Evolutionary conservation across 1,140 invertebrate genomes (phyloP).

Genomic region (Neotoxoptera formosana): DNA sequence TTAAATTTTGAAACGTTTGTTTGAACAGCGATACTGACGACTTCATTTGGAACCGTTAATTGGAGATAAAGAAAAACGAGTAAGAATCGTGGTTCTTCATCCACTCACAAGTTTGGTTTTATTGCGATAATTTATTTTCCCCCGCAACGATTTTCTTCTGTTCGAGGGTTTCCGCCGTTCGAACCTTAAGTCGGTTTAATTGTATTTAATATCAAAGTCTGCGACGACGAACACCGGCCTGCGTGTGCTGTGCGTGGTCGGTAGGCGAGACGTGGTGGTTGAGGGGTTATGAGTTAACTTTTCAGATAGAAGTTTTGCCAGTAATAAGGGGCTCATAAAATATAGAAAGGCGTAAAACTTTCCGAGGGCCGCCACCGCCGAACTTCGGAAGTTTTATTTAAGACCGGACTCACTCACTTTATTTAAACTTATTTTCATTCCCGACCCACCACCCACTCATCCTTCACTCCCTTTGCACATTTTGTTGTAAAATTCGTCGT

Average conservation of each 20-base stretch:
- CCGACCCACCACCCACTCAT: neutral
- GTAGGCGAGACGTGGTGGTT: neutral
- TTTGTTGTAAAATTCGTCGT: constrained; percentile 51
- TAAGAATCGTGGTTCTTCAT: neutral
- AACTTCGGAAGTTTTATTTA: constrained; percentile 54
- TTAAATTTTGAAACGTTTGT: neutral
- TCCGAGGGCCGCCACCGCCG: constrained; percentile 46
- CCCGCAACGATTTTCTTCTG: neutral
- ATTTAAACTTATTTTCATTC: constrained; percentile 57
- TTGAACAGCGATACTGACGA: neutral
- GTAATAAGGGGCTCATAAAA: constrained; percentile 58
- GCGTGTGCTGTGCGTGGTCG: constrained; percentile 21
- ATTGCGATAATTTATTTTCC: neutral
- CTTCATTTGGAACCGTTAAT: neutral
- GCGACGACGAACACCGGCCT: constrained; percentile 19
- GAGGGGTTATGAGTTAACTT: constrained; percentile 59
- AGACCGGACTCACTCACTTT: constrained; percentile 57
- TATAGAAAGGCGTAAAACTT: constrained; percentile 58
- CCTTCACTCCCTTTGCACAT: neutral
- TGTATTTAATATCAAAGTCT: constrained; percentile 59
- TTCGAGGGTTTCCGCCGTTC: neutral
- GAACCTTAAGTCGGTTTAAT: constrained; percentile 53
- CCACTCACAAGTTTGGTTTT: neutral
- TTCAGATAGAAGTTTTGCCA: constrained; percentile 59
- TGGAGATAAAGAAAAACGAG: neutral